Conservation (phyloP, 2,797 vertebrate species). For the Peromyscus eremicus region DNA sequence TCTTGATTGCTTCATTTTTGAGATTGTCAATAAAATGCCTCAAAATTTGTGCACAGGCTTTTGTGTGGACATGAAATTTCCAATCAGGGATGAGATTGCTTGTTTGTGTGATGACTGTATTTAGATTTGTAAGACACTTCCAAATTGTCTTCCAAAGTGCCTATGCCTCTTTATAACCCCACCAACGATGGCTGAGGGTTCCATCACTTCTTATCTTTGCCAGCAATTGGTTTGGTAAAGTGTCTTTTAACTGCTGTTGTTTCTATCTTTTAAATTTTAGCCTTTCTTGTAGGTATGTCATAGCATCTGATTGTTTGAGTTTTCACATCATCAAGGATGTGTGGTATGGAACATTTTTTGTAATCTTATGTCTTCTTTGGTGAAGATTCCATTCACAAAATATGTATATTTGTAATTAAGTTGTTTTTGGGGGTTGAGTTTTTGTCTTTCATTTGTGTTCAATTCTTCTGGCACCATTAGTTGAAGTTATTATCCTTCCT, state of each 20-base stretch:
- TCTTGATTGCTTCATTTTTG: background rate
- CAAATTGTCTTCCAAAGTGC: background rate
- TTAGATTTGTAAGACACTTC: background rate
- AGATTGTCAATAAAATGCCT: background rate
- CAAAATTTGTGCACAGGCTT: background rate
- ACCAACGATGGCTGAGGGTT: background rate
- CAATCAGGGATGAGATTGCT: background rate
- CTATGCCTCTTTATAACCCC: background rate
- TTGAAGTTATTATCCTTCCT: slow-evolving; percentile 1
- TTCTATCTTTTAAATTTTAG: background rate
- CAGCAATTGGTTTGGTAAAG: background rate
- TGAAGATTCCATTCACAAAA: background rate
- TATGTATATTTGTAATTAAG: background rate
- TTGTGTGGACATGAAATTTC: background rate
- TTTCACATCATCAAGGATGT: background rate
- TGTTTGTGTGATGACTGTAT: background rate
- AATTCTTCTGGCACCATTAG: background rate
- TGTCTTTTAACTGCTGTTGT: background rate
- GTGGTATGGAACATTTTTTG: background rate
- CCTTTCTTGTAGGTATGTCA: background rate
- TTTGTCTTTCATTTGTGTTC: background rate
- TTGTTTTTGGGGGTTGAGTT: background rate
- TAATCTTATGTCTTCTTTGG: background rate
- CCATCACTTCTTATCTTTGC: background rate
- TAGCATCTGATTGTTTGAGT: background rate